These are phyloP conservation scores for Drosophila recens DNA, from an alignment of 2,888 invertebrate species.

Conservation along the genomic window DNA sequence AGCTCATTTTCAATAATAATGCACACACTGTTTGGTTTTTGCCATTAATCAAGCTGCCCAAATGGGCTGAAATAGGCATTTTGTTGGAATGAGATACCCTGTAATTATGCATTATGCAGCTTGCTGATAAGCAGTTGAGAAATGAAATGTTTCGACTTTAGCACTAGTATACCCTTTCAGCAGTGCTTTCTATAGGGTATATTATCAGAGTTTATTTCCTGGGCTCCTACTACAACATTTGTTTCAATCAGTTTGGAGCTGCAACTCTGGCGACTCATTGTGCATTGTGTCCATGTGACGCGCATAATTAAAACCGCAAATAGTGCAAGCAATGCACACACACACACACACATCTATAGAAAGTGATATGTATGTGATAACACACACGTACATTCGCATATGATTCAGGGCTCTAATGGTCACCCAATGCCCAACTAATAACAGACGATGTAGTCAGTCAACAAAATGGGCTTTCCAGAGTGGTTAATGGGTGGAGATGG, in stretches of 20 bases:
- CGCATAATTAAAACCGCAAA: conserved; percentile 65
- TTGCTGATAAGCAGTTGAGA: not conserved
- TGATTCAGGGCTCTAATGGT: conserved; percentile 41
- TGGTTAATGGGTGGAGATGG: conserved; percentile 2
- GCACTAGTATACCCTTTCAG: not conserved
- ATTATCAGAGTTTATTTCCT: conserved; percentile 30
- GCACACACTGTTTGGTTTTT: not conserved
- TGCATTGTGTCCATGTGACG: conserved; percentile 50
- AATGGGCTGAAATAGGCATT: conserved; percentile 12
- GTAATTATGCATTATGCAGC: not conserved
- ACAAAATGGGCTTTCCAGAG: conserved; percentile 36
- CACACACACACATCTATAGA: conserved; percentile 10
- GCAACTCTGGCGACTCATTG: conserved; percentile 42
- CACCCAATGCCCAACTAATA: conserved; percentile 50
- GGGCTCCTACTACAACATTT: conserved; percentile 31
- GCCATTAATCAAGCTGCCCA: conserved; percentile 31
- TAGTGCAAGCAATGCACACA: conserved; percentile 38
- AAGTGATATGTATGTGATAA: conserved; percentile 39
- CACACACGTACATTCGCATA: conserved; percentile 15
- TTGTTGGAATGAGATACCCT: conserved; percentile 27
- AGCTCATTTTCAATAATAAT: conserved; percentile 46
- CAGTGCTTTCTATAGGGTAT: conserved; percentile 37
- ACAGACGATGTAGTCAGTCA: conserved; percentile 41
- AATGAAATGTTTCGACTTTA: not conserved
- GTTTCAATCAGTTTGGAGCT: conserved; percentile 55